Conservation (phyloP, 35 echinoderm and acorn worm genomes). For the Eucidaris tribuloides region DNA sequence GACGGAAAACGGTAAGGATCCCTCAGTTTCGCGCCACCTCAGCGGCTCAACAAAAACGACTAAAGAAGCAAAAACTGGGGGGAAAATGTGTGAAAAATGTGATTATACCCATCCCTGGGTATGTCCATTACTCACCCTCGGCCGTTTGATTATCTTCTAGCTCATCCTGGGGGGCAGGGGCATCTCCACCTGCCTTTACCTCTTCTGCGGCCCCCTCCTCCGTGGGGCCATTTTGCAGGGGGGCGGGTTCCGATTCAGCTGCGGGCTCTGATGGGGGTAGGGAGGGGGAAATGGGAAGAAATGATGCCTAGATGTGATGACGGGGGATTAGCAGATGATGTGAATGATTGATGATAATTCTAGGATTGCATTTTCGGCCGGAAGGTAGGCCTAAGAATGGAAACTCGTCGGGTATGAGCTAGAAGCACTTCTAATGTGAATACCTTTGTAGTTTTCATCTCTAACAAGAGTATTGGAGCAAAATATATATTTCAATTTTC, state of each 20-base stretch:
- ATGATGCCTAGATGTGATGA: not conserved
- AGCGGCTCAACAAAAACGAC: not conserved
- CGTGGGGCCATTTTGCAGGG: not conserved
- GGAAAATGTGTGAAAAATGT: not conserved
- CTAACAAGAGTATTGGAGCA: too few relatives aligned
- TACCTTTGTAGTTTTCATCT: too few relatives aligned
- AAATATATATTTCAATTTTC: too few relatives aligned
- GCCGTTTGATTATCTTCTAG: slow-evolving; percentile 26
- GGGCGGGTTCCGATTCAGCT: not conserved
- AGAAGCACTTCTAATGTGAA: too few relatives aligned
- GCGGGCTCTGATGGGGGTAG: not conserved
- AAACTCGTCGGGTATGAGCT: too few relatives aligned
- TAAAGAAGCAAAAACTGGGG: not conserved
- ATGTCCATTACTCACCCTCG: slow-evolving; percentile 15
- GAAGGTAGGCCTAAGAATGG: too few relatives aligned
- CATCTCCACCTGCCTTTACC: slow-evolving; percentile 1
- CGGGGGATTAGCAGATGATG: not conserved
- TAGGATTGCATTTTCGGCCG: too few relatives aligned
- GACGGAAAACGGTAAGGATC: too few relatives aligned
- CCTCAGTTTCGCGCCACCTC: too few relatives aligned
- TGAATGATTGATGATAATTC: not conserved
- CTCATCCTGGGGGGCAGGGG: not conserved
- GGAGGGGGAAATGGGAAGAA: not conserved
- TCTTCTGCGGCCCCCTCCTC: not conserved
- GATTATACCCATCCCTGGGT: not conserved